Conservation (phyloP, 2,888 invertebrate genomes). For the Carabus problematicus region DNA sequence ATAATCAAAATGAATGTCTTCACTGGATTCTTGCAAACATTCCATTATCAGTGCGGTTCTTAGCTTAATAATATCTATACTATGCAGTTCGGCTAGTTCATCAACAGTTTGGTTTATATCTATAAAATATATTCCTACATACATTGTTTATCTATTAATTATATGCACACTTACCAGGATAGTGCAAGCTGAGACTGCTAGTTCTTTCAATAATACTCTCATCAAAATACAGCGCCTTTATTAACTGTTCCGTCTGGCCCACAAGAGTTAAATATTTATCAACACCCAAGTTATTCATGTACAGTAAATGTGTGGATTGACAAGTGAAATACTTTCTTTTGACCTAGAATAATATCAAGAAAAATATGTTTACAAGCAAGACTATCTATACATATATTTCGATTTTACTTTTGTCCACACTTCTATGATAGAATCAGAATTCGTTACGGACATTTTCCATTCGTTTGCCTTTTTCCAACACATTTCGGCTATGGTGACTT, state of each 20-base stretch:
- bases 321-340: slow-evolving; percentile 60
- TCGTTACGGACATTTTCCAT: slow-evolving; percentile 51
- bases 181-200: slow-evolving; percentile 50
- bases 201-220: slow-evolving; percentile 59
- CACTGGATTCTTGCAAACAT: slow-evolving; percentile 25
- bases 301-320: slow-evolving; percentile 60
- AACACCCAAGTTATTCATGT: slow-evolving; percentile 58
- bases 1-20: slow-evolving; percentile 26
- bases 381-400: slow-evolving; percentile 20
- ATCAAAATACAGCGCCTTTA: slow-evolving; percentile 61
- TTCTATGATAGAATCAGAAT: slow-evolving; percentile 35
- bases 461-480: slow-evolving; percentile 59
- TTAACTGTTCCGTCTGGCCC: slow-evolving; percentile 57
- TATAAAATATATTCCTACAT: too few relatives aligned
- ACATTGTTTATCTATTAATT: too few relatives aligned
- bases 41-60: slow-evolving; percentile 45
- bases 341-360: slow-evolving; percentile 53
- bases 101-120: slow-evolving; percentile 62
- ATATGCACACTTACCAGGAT: slow-evolving; percentile 53
- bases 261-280: slow-evolving; percentile 59
- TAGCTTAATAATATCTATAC: slow-evolving; percentile 56
- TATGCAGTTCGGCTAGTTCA: slow-evolving; percentile 57
- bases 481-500: slow-evolving; percentile 60
- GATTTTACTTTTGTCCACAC: slow-evolving; percentile 32
- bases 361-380: slow-evolving; percentile 12